These are phyloP conservation scores for Tubulanus polymorphus DNA, from an alignment of 2,888 invertebrate species.

Conservation along the genomic window DNA sequence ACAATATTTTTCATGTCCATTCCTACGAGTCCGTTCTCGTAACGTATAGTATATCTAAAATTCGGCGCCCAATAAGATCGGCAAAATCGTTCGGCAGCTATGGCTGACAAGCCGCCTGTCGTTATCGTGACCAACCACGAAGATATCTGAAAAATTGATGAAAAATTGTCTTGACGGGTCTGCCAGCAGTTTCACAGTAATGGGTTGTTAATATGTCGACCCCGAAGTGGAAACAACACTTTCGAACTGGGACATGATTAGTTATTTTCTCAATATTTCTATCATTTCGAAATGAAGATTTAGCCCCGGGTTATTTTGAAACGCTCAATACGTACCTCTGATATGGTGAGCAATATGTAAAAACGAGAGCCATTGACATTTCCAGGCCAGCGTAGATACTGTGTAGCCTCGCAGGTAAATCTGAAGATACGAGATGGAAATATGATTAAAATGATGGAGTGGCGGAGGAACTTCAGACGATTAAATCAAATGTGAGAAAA, in stretches of 20 bases:
- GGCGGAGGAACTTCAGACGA: no score
- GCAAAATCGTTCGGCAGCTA: background rate
- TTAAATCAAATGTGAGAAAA: no score
- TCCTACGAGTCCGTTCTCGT: background rate
- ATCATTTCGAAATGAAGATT: no score
- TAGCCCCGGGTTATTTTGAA: no score
- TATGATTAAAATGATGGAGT: background rate
- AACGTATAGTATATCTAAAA: background rate
- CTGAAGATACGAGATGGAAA: no score
- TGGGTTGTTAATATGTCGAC: background rate
- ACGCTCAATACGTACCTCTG: background rate
- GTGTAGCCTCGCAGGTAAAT: slow-evolving; percentile 2
- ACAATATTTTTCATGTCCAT: background rate
- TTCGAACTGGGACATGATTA: no score
- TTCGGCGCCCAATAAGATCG: background rate
- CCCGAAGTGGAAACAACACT: no score
- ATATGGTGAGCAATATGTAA: slow-evolving; percentile 2
- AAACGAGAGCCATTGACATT: background rate
- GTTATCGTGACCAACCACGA: background rate
- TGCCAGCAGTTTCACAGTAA: background rate
- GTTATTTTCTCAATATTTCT: no score
- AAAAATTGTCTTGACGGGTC: background rate
- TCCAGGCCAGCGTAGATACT: background rate
- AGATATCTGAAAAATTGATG: slow-evolving; percentile 1
- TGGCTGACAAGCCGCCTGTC: background rate